These are phyloP conservation scores for Nephotettix cincticeps DNA, from an alignment of 1,140 invertebrate species.

Conservation along the genomic window DNA sequence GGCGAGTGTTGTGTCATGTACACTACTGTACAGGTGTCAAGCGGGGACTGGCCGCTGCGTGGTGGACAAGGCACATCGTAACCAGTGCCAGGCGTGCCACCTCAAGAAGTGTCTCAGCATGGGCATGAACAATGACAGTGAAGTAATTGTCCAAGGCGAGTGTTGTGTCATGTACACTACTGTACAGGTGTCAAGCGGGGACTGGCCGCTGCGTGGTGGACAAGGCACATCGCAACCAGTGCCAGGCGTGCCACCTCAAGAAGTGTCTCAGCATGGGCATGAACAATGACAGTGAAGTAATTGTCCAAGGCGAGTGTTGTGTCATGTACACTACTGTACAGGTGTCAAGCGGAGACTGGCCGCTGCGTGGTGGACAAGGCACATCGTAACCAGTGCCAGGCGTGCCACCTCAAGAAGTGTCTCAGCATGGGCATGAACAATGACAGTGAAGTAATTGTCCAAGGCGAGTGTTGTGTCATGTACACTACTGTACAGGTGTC, in stretches of 20 bases:
- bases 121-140: slow-evolving; percentile 99
- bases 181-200: slow-evolving; percentile 88
- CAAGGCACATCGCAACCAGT: slow-evolving; percentile 98
- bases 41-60: slow-evolving; percentile 90
- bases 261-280: slow-evolving; percentile 99
- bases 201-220: slow-evolving; percentile 95
- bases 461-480: too few species aligned
- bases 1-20: neutral
- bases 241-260: slow-evolving; percentile 95
- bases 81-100: slow-evolving; percentile 97
- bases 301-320: too few species aligned
- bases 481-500: too few species aligned
- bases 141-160: too few species aligned
- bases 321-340: too few species aligned
- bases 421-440: slow-evolving; percentile 99
- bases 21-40: slow-evolving; percentile 81
- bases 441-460: slow-evolving; percentile 92
- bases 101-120: slow-evolving; percentile 97
- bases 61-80: slow-evolving; percentile 97
- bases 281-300: slow-evolving; percentile 99
- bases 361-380: slow-evolving; percentile 97
- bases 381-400: slow-evolving; percentile 97
- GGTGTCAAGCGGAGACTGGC: slow-evolving; percentile 97
- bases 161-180: too few species aligned
- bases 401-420: slow-evolving; percentile 97